Evolutionary conservation across 2,888 invertebrate species (phyloP), one percentile per base, ranked within the genome.

Genomic region (Lasioglossum zephyrum): DNA sequence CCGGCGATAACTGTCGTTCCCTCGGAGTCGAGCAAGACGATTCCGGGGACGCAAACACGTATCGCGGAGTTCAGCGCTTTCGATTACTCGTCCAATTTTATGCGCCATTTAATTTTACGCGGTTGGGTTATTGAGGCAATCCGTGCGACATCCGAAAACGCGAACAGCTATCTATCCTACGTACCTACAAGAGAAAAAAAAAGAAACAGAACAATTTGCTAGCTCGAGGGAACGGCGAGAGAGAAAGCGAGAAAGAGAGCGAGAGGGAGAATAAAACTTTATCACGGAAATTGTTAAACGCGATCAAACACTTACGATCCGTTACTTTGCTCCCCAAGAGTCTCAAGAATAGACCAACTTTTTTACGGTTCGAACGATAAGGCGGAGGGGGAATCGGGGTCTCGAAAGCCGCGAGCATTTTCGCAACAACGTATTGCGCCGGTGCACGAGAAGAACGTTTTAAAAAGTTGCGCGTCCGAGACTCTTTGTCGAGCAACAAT

Each of bases 71-170:
- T 44, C 70, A 60, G 66, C 22, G 60, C 26, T 70, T 72, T 72
- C 76, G 81, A 60, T 72, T 60, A 72, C 76, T 60, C 57, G 57
- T 76, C 57, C 57, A 70, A 39, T 81, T 81, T 81, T 77, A 73
- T 77, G 72, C 63, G 72, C 49, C 57, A 26, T 63, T 72, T 72
- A 22, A 13, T 66, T 79, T 66, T 73, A 57, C 79, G 82, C 79
- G 39, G 57, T 57, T n/a, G 60, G 60, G 60, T 76, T 81, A 72
- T 76, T 11, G 57, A 13, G 36, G 31, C 77, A 47, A 76, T 76
- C 76, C 47, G 39, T 26, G 80, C n/a, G 39, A 22, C 41, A 53
- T 53, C 36, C 26, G 44, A 53, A 16, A 41, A 60, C 18, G 47
- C 70, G 36, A 22, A 9, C 53, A 53, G 22, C 53, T 53, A 53